Conservation (phyloP, 2,888 invertebrate species). For the Xylota segnis region DNA sequence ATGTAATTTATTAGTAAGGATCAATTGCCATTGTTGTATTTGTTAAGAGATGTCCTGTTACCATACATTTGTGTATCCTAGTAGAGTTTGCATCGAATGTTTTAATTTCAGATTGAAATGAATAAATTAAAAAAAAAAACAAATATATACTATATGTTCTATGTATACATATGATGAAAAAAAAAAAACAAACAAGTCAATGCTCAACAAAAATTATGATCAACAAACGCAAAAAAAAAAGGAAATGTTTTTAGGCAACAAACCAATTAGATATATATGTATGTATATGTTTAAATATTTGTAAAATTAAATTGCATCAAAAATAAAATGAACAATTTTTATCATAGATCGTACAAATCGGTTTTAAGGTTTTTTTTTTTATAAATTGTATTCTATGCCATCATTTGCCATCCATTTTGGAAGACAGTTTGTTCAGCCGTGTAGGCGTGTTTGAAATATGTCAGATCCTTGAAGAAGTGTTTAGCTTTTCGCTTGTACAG, state of each 20-base stretch:
- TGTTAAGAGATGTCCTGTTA: constrained; percentile 58
- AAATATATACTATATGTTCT: constrained; percentile 22
- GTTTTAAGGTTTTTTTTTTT: no score
- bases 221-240: constrained; percentile 6
- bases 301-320: constrained; percentile 54
- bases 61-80: constrained; percentile 46
- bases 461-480: no score
- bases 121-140: constrained; percentile 12
- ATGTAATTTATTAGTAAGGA: constrained; percentile 51
- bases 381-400: no score
- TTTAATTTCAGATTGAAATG: constrained; percentile 60
- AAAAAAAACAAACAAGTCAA: constrained; percentile 7
- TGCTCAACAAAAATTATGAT: constrained; percentile 56
- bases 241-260: constrained; percentile 11
- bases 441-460: no score
- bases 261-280: constrained; percentile 4
- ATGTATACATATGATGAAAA: constrained; percentile 3
- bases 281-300: constrained; percentile 31
- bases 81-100: constrained; percentile 73
- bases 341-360: constrained; percentile 32
- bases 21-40: constrained; percentile 71
- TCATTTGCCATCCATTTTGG: no score
- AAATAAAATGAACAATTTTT: constrained; percentile 66
- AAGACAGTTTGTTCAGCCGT: no score
- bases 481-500: no score